A percentile compares a stretch with the other conserved stretches of the same genome.
Evolutionary conservation across 2,888 invertebrate genomes (phyloP).

Genomic region (Carcina quercana): DNA sequence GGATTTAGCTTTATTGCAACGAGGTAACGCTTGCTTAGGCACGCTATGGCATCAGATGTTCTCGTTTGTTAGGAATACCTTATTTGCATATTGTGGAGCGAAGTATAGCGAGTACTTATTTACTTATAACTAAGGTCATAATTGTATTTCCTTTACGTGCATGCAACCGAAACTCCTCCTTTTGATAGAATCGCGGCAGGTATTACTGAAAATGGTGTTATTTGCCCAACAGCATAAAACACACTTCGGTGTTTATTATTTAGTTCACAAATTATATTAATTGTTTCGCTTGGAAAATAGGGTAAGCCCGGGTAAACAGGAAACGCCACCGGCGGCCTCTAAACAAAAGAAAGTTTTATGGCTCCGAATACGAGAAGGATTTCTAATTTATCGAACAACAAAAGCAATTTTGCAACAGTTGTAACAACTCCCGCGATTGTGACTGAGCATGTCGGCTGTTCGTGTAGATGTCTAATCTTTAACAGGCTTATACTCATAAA

Average conservation of each 20-base stretch:
- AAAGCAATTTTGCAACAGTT: constrained; percentile 53
- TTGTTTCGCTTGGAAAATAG: constrained; percentile 16
- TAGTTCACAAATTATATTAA: constrained; percentile 14
- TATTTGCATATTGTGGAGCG: neutral
- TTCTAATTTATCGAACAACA: constrained; percentile 49
- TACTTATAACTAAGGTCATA: too few species aligned
- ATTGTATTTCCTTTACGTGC: too few species aligned
- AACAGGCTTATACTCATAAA: constrained; percentile 38
- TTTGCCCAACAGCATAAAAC: too few species aligned
- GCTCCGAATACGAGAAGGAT: constrained; percentile 35
- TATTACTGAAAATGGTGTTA: too few species aligned
- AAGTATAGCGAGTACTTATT: too few species aligned
- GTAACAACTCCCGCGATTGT: constrained; percentile 25
- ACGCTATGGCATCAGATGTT: too few species aligned
- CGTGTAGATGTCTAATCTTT: constrained; percentile 48
- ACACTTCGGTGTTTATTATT: neutral
- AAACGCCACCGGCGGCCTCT: constrained; percentile 24
- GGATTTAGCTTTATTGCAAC: constrained; percentile 6
- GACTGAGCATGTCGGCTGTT: constrained; percentile 30
- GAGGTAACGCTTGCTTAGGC: too few species aligned
- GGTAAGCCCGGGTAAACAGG: constrained; percentile 25
- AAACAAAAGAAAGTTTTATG: constrained; percentile 31
- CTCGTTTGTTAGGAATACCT: too few species aligned
- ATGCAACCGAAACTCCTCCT: too few species aligned
- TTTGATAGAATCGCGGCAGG: too few species aligned